Percentiles rank a stretch among this genome's conserved stretches.
Conservation (phyloP, 2,113 vertebrate genomes). For the Propithecus coquereli region DNA sequence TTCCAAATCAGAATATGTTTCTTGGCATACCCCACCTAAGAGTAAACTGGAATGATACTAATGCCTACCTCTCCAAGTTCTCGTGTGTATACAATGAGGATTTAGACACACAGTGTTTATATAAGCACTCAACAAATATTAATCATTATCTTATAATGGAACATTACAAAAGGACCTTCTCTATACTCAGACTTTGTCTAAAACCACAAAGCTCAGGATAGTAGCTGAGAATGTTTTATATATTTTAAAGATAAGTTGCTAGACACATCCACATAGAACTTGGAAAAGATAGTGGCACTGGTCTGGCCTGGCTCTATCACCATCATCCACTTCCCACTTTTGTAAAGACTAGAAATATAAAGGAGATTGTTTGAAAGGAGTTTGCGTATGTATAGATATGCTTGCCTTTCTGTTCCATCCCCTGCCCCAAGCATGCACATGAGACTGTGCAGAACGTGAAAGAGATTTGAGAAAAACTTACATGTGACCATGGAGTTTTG, state of each 20-base stretch:
- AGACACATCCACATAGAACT: not conserved
- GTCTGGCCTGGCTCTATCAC: not conserved
- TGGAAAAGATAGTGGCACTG: not conserved
- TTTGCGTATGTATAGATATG: not conserved
- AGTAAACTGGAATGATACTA: not conserved
- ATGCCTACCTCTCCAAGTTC: not conserved
- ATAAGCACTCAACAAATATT: not conserved
- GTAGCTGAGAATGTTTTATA: not conserved
- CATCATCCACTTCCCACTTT: not conserved
- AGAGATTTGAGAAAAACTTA: not conserved
- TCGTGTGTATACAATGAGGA: not conserved
- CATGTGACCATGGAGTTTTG: not conserved
- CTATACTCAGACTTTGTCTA: not conserved
- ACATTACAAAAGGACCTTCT: not conserved
- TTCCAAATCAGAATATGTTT: not conserved
- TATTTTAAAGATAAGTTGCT: slow-evolving; percentile 32
- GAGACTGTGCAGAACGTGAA: not conserved
- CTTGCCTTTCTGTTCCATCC: not conserved
- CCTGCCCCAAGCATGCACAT: not conserved
- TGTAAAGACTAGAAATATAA: not conserved
- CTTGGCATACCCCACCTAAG: not conserved
- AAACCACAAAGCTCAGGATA: not conserved
- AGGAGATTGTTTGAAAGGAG: not conserved
- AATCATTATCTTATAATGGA: slow-evolving; percentile 21
- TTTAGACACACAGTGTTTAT: not conserved